Base-by-base conservation (phyloP, 1,140 invertebrate species). In the Bombus affinis region DNA sequence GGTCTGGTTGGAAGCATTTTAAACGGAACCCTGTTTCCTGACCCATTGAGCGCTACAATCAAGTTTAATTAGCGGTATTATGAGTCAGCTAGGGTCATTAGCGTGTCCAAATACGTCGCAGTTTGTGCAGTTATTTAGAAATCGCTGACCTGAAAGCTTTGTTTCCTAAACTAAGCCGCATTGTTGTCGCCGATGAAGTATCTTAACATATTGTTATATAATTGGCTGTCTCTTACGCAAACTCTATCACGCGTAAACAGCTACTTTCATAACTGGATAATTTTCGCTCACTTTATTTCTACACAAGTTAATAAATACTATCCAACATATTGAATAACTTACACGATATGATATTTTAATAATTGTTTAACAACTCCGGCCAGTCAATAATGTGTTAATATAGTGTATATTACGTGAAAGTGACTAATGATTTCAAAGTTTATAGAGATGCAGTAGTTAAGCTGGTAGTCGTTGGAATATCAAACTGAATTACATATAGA, bases 31-130 rank as follows among this genome's bases (percentile, higher is more conserved):
- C 13, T 15, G 37, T 79, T 80, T 79, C 53, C 77, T 72, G 77
- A 80, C 66, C 66, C 76, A 47, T 84, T 59, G 39, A 62, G 25
- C 75, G 32, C 13, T 35, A n/a, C 76, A 59, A 68, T 84, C 66
- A 79, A 71, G 65, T 59, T 79, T 70, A 79, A 84, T 84, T 84
- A 80, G 76, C 35, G 39, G 76, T 44, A 71, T 84, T 84, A 72
- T 80, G 76, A 79, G 76, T 84, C 82, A 59, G 65, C 66, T 44
- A 18, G 74, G n/a, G 37, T 57, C 82, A 70, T 83, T 71, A 83
- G 37, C 37, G 65, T 78, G 66, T 53, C 37, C n/a, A 80, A 79
- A 72, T 53, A 72, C 32, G 32, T 42, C 39, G n/a, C 39, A 22
- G 8, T 66, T 66, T 72, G 74, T 53, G 53, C 68, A 44, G 65